phyloP scores from a whole-genome alignment of 2,113 vertebrate genomes.

The Oreochromis aureus region DNA sequence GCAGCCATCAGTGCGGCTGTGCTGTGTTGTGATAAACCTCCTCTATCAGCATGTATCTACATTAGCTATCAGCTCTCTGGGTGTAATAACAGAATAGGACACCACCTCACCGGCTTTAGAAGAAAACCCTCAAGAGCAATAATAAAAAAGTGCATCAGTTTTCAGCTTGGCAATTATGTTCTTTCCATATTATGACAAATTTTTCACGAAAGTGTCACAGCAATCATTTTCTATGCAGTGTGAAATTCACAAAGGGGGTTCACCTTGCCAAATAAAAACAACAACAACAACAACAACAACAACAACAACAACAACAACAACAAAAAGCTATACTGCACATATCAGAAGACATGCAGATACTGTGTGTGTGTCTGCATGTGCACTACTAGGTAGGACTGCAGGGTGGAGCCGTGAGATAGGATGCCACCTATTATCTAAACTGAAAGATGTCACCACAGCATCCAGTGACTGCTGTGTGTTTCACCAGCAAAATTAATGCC shows the following conservation, averaged over 20 bases:
- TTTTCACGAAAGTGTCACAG: conserved; percentile 41
- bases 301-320: background rate
- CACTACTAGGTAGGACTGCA: background rate
- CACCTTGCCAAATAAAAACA: conserved; percentile 17
- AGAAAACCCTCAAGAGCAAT: conserved; percentile 47
- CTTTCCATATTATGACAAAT: conserved; percentile 41
- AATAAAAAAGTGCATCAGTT: conserved; percentile 24
- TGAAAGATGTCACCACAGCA: conserved; percentile 17
- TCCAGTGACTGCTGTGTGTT: background rate
- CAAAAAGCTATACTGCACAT: conserved; percentile 11
- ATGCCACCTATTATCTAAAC: background rate
- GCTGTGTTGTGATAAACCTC: conserved; percentile 58
- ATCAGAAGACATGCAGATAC: conserved; percentile 11
- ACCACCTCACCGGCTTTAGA: conserved; percentile 30
- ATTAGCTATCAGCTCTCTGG: conserved; percentile 46
- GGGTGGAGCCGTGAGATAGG: background rate
- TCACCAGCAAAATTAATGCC: background rate
- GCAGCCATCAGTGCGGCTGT: conserved; percentile 45
- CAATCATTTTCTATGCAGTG: conserved; percentile 31
- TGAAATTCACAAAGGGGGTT: conserved; percentile 21
- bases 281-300: too few species aligned
- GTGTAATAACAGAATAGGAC: conserved; percentile 56
- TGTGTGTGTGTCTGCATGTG: background rate
- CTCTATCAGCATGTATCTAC: conserved; percentile 55
- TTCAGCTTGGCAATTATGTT: conserved; percentile 38